Base-by-base conservation (phyloP, 2,113 vertebrate species). In the Platichthys stellatus region DNA sequence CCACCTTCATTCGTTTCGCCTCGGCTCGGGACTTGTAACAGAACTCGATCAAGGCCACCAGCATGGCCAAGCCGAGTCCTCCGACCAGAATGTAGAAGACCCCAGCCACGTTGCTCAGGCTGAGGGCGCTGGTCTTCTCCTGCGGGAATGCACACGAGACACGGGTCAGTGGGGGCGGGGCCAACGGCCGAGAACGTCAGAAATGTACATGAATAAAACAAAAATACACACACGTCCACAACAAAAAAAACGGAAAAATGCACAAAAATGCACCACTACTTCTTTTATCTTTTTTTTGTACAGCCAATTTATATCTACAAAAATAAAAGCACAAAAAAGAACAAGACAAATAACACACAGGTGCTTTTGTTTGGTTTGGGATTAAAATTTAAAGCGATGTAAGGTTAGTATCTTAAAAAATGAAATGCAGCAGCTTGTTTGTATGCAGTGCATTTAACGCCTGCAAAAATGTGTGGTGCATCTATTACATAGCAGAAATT, bases 11-110 rank as follows among this genome's bases (percentile, higher is more conserved):
- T 96, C 98, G 95, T 94, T 98, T 99, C 20, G 98, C 98, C 95
- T 99, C 98, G 69, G 98, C 98, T 96, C 98, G 95, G 68, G 98
- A 99, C 96, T 99, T 99, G 97, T 99, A 99, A 98, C 98, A 99
- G 96, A 99, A 99, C 95, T 99, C 98, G 95, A 99, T 98, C 96
- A 99, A 95, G 95, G 98, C 98, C 96, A 99, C 98, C 93, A 99
- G 97, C 98, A 99, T 99, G 92, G 98, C 98, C 95, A 99, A 94
- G 89, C 98, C 98, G 92, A 99, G 97, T 94, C 98, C 98, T 91
- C 98, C 98, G 91, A 99, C 98, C 92, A 99, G 98, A 95, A 99
- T 99, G 96, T 99, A 99, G 96, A 99, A 99, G 78, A 99, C 98
- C 89, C 98, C 98, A 61, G 98, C 98, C 88, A 99, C 98, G 95